Evolutionary conservation across 2,113 vertebrate species (phyloP).

Genomic region (Thinocorus orbignyianus): DNA sequence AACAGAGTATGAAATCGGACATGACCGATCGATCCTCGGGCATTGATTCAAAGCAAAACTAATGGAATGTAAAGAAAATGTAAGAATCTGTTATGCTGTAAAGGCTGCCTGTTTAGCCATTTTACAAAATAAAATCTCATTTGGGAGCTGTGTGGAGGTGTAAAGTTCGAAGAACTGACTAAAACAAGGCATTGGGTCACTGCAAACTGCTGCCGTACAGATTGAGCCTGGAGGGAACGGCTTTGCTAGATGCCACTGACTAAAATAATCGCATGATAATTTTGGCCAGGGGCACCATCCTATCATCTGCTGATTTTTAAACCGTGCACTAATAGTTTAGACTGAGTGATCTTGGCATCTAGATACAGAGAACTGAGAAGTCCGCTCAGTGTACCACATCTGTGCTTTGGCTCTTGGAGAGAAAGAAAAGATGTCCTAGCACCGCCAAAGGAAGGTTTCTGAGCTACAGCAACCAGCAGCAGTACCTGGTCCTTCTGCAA

Average conservation of each 20-base stretch:
- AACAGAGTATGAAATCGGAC: slow-evolving; percentile 78
- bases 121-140: slow-evolving; percentile 7
- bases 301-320: slow-evolving; percentile 76
- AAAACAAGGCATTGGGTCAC: not conserved
- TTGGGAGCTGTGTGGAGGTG: not conserved
- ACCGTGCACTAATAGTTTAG: slow-evolving; percentile 55
- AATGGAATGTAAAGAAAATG: slow-evolving; percentile 67
- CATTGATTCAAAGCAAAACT: slow-evolving; percentile 60
- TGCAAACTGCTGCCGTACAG: not conserved
- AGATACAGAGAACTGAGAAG: not conserved
- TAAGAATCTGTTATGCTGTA: not conserved
- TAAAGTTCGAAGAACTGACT: not conserved
- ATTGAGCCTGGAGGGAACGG: slow-evolving; percentile 49
- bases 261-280: slow-evolving; percentile 75
- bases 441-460: not conserved
- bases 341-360: not conserved
- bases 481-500: not conserved
- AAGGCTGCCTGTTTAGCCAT: not conserved
- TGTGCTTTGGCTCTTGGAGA: not conserved
- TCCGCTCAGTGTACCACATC: not conserved
- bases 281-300: slow-evolving; percentile 70
- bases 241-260: slow-evolving; percentile 65
- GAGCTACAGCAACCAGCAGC: not conserved
- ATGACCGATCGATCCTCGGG: slow-evolving; percentile 76
- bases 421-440: not conserved